Evolutionary conservation across 2,797 vertebrate species (phyloP).

Genomic region (Lutjanus argentimaculatus): DNA sequence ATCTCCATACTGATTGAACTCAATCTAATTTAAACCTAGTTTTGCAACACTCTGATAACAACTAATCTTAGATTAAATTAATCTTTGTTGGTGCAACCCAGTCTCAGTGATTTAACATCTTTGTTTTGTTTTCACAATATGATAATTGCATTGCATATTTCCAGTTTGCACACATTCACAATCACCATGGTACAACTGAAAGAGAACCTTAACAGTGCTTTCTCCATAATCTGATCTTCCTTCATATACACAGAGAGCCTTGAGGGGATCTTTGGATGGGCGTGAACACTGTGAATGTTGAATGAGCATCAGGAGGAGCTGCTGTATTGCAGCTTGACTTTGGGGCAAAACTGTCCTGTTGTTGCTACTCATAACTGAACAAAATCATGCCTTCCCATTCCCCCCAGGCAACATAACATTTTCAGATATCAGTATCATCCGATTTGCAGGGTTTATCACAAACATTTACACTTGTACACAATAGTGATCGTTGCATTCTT

Average conservation of each 20-base stretch:
- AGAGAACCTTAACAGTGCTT: constrained; percentile 30
- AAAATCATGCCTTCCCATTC: constrained; percentile 12
- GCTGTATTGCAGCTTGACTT: constrained; percentile 23
- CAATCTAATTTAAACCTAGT: no score
- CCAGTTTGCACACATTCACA: constrained; percentile 73
- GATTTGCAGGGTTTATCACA: constrained; percentile 25
- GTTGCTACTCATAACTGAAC: constrained; percentile 12
- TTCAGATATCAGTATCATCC: constrained; percentile 21
- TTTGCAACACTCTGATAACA: no score
- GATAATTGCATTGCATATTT: constrained; percentile 62
- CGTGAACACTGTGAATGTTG: constrained; percentile 33
- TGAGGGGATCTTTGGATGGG: constrained; percentile 44
- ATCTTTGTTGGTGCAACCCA: not conserved
- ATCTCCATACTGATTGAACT: no score
- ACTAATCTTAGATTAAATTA: no score
- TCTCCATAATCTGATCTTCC: constrained; percentile 45
- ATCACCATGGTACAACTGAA: constrained; percentile 59
- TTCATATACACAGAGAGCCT: constrained; percentile 57
- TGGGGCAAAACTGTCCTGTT: not conserved
- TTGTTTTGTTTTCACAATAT: constrained; percentile 38
- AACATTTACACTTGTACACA: constrained; percentile 28
- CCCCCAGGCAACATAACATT: not conserved
- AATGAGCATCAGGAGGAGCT: constrained; percentile 3
- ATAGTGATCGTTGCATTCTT: constrained; percentile 25
- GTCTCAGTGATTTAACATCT: constrained; percentile 33